Conservation (phyloP, 2,113 vertebrate species). For the Lethenteron reissneri region DNA sequence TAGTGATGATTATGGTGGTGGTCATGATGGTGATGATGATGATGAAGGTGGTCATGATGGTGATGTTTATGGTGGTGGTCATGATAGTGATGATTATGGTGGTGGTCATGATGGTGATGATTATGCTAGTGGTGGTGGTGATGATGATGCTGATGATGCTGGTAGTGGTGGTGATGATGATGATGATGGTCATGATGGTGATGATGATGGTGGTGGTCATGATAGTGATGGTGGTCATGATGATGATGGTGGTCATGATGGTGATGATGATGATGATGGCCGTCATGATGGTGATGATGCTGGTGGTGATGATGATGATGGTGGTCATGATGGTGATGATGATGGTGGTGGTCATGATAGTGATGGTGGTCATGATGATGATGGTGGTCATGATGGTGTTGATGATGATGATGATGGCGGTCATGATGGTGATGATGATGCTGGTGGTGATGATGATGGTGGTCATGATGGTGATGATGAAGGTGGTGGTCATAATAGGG, state of each 20-base stretch:
- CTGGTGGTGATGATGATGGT: too few species aligned
- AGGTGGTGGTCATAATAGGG: too few species aligned
- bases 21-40: too few species aligned
- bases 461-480: too few species aligned
- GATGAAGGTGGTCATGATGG: too few species aligned
- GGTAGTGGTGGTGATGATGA: background rate
- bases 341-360: background rate
- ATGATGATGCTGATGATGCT: background rate
- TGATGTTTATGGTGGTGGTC: too few species aligned
- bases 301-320: background rate
- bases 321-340: background rate
- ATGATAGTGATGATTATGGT: too few species aligned
- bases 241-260: background rate
- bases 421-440: too few species aligned
- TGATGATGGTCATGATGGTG: background rate
- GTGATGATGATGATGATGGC: background rate
- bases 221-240: background rate
- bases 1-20: too few species aligned
- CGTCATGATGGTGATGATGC: background rate
- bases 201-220: background rate
- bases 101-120: too few species aligned
- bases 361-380: background rate
- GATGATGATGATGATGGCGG: background rate
- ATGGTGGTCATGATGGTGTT: background rate
- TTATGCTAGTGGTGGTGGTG: background rate